Base-by-base conservation (phyloP, 2,113 vertebrate species). In the Crotalus viridis region DNA sequence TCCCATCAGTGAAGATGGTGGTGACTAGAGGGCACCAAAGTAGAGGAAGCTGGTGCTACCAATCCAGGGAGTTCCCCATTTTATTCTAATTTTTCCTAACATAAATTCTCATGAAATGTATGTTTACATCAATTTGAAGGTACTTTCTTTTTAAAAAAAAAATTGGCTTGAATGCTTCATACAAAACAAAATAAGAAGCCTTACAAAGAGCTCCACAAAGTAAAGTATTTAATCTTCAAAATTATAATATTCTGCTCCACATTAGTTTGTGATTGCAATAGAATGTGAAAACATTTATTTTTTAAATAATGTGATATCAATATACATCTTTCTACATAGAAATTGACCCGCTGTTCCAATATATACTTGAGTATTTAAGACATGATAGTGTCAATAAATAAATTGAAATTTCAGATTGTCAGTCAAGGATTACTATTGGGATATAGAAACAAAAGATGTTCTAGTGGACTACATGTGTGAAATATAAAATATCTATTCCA, bases 281-380 rank as follows among this genome's bases (percentile, higher is more conserved):
- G 24, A 51, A 28, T 54, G 24, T 28, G 51, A 52, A 74, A 28
- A 7, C 5, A 52, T 15, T n/a, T 55, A 55, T 88, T 26, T 54
- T 21, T 89, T 57, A 28, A 85, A 56, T 19, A 21, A 89, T 57
- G 3, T 15, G 33, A 19, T 93, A 46, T 33, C 57, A 95, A 26
- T 33, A 51, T 17, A 90, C 2, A 9, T 89, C 12, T 92, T 93
- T 0, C 91, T 74, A 0, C 2, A 0, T 43, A 74, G 59, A 39
- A 86, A 94, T 95, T 95, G 94, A 74, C 10, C 15, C 94, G 15
- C 54, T 89, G 93, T 93, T 19, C 89, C 59, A 46, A 15, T 15
- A n/a, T n/a, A 13, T 52, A 17, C 91, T 48, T 52, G 89, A 89
- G n/a, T 91, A 6, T 91, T 90, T 93, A 0, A 54, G 61, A 0